A percentile compares a stretch with the other conserved stretches of the same genome.
Conservation (phyloP, 2,888 invertebrate genomes). For the Stenoptilia bipunctidactyla region DNA sequence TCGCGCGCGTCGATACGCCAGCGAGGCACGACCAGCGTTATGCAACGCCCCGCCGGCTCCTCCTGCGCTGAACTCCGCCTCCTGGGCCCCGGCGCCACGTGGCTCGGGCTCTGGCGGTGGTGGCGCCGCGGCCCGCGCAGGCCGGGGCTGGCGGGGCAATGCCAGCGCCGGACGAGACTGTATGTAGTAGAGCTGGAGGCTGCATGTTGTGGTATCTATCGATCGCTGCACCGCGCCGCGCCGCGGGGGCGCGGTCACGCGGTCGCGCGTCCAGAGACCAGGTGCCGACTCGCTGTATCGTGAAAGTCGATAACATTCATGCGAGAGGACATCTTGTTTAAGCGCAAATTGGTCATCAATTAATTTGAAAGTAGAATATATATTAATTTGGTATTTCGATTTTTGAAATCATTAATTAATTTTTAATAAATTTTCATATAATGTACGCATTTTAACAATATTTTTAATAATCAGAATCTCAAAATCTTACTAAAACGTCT, state of each 20-base stretch:
- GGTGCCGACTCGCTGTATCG: slow-evolving; percentile 14
- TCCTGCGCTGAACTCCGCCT: no score
- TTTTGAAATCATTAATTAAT: no score
- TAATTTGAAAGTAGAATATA: no score
- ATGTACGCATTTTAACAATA: no score
- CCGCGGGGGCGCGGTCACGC: slow-evolving; percentile 14
- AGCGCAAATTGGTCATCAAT: no score
- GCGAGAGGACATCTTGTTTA: background rate
- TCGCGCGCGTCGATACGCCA: slow-evolving; percentile 54
- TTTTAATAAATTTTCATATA: no score
- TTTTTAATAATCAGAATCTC: no score
- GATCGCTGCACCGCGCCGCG: no score
- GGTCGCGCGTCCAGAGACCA: slow-evolving; percentile 16
- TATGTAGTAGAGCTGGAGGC: no score
- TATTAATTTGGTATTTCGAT: no score
- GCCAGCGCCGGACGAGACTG: background rate
- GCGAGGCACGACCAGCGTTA: slow-evolving; percentile 52
- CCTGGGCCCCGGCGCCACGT: slow-evolving; percentile 12
- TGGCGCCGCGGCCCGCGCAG: background rate
- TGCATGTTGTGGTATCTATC: no score
- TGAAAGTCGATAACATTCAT: slow-evolving; percentile 8
- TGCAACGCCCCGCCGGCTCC: slow-evolving; percentile 52
- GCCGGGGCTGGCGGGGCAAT: slow-evolving; percentile 21
- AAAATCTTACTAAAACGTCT: no score
- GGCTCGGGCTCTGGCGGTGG: background rate